Evolutionary conservation across 2,797 vertebrate genomes (phyloP).

Genomic region (Gymnodraco acuticeps): DNA sequence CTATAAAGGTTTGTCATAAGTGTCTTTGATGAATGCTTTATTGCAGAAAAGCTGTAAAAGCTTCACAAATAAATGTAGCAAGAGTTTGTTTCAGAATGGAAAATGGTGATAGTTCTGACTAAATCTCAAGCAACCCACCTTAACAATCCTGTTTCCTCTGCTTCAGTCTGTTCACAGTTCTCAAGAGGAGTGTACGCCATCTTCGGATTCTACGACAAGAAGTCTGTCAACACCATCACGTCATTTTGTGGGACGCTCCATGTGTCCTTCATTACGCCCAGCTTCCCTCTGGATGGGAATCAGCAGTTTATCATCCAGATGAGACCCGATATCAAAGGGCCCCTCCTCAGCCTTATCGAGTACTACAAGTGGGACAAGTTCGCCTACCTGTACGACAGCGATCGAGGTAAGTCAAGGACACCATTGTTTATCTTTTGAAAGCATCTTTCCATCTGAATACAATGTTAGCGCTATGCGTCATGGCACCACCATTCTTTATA

Average conservation of each 20-base stretch:
- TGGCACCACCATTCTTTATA: neutral
- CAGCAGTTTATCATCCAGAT: constrained; percentile 99
- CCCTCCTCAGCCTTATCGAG: constrained; percentile 97
- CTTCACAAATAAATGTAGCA: constrained; percentile 9
- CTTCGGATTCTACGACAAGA: constrained; percentile 99
- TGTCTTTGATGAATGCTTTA: constrained; percentile 6
- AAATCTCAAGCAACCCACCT: neutral
- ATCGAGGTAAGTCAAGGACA: constrained; percentile 89
- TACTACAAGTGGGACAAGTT: constrained; percentile 99
- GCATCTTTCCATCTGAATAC: neutral
- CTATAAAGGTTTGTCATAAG: constrained; percentile 37
- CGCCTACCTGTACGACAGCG: constrained; percentile 98
- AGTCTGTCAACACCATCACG: constrained; percentile 99
- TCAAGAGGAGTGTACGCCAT: constrained; percentile 99
- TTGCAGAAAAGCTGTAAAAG: neutral
- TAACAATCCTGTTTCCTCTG: constrained; percentile 15
- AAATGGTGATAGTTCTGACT: neutral
- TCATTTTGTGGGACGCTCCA: constrained; percentile 98
- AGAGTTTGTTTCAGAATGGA: constrained; percentile 7
- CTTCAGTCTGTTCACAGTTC: constrained; percentile 98
- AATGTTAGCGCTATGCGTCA: neutral
- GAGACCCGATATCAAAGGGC: constrained; percentile 98
- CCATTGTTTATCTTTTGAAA: neutral
- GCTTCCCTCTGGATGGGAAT: constrained; percentile 96
- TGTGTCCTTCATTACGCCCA: constrained; percentile 98